These are phyloP conservation scores for Crambe crambe DNA, from an alignment of 37 sponge, comb jelly and placozoan genomes.

Conservation along the genomic window DNA sequence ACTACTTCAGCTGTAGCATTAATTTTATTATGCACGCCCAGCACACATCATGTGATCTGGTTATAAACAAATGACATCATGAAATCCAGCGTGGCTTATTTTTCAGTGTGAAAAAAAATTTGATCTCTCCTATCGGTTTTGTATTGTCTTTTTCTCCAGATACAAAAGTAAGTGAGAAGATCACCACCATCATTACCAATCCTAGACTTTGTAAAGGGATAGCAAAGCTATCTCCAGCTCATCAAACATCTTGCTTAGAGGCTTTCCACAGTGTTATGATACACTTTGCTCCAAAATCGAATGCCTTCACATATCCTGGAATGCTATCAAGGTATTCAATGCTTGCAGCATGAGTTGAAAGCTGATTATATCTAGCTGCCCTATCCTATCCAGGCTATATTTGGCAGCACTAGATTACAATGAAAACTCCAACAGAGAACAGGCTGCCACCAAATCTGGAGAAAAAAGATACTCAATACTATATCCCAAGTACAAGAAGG, in stretches of 20 bases:
- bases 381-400: constrained; percentile 13
- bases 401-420: constrained; percentile 56
- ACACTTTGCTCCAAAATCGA: constrained; percentile 75
- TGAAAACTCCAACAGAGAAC: constrained; percentile 31
- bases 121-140: too few relatives aligned
- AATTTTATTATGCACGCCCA: too few relatives aligned
- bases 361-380: too few relatives aligned
- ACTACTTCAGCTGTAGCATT: too few relatives aligned
- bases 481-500: constrained; percentile 38
- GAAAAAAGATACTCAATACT: constrained; percentile 26
- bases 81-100: too few relatives aligned
- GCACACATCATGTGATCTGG: too few relatives aligned
- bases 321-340: constrained; percentile 22
- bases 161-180: constrained; percentile 55
- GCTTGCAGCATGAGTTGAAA: too few relatives aligned
- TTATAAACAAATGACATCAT: too few relatives aligned
- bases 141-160: constrained; percentile 40
- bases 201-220: constrained; percentile 6
- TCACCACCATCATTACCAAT: constrained; percentile 24
- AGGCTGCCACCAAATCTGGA: constrained; percentile 21
- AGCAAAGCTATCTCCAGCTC: constrained; percentile 24
- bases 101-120: too few relatives aligned
- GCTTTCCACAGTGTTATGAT: constrained; percentile 75
- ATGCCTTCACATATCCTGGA: constrained; percentile 57
- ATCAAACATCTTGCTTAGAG: constrained; percentile 65